These are phyloP conservation scores for Anticlea derivata DNA, from an alignment of 2,888 invertebrate genomes.

Conservation along the genomic window DNA sequence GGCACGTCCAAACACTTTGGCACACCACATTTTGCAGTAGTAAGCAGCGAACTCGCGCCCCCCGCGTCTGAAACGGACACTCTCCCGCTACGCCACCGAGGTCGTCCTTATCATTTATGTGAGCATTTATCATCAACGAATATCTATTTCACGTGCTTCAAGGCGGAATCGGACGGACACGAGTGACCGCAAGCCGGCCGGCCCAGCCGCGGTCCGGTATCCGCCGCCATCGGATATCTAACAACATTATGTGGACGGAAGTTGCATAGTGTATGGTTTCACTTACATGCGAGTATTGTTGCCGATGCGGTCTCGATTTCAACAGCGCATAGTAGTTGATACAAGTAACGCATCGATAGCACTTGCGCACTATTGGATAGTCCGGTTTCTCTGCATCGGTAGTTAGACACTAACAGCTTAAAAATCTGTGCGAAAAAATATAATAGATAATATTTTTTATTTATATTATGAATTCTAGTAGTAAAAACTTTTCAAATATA, in stretches of 20 bases:
- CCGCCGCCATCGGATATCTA: constrained; percentile 67
- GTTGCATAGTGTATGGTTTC: constrained; percentile 78
- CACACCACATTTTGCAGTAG: too few species aligned
- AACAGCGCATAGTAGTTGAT: constrained; percentile 38
- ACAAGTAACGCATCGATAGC: constrained; percentile 23
- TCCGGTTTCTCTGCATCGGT: too few species aligned
- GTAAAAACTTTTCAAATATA: too few species aligned
- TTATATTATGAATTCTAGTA: too few species aligned
- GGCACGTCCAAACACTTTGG: too few species aligned
- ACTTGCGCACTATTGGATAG: background rate
- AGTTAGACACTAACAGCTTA: too few species aligned
- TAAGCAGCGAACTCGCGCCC: too few species aligned
- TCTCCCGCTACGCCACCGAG: too few species aligned
- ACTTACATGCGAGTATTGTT: constrained; percentile 48
- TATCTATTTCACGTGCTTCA: background rate
- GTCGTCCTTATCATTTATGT: constrained; percentile 1
- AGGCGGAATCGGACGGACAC: constrained; percentile 52
- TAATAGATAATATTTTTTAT: too few species aligned
- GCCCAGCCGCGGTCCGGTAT: constrained; percentile 39
- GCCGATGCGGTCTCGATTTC: constrained; percentile 66
- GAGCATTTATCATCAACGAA: background rate
- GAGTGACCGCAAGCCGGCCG: constrained; percentile 53
- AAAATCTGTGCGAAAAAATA: too few species aligned
- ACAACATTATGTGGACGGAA: constrained; percentile 71
- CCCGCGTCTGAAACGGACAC: too few species aligned